Base-by-base conservation (phyloP, 2,888 invertebrate species). In the Hipparchia sbordonii region DNA sequence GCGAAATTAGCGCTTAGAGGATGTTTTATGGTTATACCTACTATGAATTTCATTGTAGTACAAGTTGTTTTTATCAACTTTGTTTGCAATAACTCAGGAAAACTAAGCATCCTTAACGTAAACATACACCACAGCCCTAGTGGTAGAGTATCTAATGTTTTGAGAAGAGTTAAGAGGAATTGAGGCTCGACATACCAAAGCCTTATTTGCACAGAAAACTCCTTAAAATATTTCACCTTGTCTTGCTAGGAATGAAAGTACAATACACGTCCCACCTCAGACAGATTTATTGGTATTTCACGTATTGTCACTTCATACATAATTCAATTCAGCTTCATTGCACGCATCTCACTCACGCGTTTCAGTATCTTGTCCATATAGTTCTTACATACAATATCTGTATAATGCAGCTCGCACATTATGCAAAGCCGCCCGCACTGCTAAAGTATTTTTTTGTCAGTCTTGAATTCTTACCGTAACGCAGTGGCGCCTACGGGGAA, bases 281-380 rank as follows among this genome's bases (percentile, higher is more conserved):
- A 77, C 71, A 73, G 71, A 69, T 74, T 72, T 74, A 76, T 71
- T 71, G 72, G 73, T 74, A 76, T 76, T 70, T 69, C 72, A 67
- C 68, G 74, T 78, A 76, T 74, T 77, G 83, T 84, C 79, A 77
- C 76, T 79, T 83, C 80, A 86, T 88, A 84, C 84, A 88, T 89
- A 81, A 88, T 89, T 87, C 78, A 79, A 73, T 70, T 62, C 76
- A 71, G 72, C 70, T 72, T 51, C 62, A 60, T 62, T 66, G 74
- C 77, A 77, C 77, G 77, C 77, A 77, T 71, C 74, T 75, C 46
- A 68, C 70, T 65, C 66, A 72, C 73, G 70, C 73, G 67, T 62
- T 71, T 45, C 45, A 59, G 65, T 66, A 73, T 72, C 61, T 63
- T 68, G 54, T 63, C 56, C 61, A 54, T 39, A 68, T 46, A 63